A percentile compares a stretch with the other conserved stretches of the same genome.
Evolutionary conservation across 1,140 invertebrate genomes (phyloP).

Genomic region (Cotesia glomerata): DNA sequence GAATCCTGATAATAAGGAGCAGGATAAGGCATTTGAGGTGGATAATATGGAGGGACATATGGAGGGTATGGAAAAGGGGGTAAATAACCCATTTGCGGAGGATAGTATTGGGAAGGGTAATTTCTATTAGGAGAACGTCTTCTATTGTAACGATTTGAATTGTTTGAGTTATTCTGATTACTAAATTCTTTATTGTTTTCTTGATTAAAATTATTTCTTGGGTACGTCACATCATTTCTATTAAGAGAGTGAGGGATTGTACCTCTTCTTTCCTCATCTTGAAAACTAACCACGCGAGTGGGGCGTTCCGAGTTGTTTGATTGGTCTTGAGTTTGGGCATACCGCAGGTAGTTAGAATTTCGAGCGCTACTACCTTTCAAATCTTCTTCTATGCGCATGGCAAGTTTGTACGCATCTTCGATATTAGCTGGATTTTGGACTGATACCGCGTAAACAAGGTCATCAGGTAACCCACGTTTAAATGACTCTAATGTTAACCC

Average conservation of each 20-base stretch:
- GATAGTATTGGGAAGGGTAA: too few relatives aligned
- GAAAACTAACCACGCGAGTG: too few relatives aligned
- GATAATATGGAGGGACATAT: too few relatives aligned
- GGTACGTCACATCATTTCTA: neutral
- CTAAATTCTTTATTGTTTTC: neutral
- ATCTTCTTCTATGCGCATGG: slow-evolving; percentile 7
- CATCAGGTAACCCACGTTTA: slow-evolving; percentile 1
- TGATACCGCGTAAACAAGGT: slow-evolving; percentile 3
- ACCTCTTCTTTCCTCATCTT: too few relatives aligned
- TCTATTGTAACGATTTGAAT: too few relatives aligned
- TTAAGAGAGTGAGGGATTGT: neutral
- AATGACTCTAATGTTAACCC: slow-evolving; percentile 6
- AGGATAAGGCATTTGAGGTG: too few relatives aligned
- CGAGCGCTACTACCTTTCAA: neutral
- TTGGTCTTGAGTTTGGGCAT: neutral
- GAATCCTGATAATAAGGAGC: too few relatives aligned
- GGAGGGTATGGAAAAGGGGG: too few relatives aligned
- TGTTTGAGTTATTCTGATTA: neutral
- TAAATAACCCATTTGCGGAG: too few relatives aligned
- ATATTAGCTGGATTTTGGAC: slow-evolving; percentile 12
- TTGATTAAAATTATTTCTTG: too few relatives aligned
- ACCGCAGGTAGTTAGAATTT: neutral
- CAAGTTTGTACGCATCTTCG: slow-evolving; percentile 14
- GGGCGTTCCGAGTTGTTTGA: too few relatives aligned
- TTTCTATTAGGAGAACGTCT: too few relatives aligned